Percentiles rank a stretch among this genome's conserved stretches.
Conservation (phyloP, 2,797 vertebrate species). For the Hypotaenidia philippensis region DNA sequence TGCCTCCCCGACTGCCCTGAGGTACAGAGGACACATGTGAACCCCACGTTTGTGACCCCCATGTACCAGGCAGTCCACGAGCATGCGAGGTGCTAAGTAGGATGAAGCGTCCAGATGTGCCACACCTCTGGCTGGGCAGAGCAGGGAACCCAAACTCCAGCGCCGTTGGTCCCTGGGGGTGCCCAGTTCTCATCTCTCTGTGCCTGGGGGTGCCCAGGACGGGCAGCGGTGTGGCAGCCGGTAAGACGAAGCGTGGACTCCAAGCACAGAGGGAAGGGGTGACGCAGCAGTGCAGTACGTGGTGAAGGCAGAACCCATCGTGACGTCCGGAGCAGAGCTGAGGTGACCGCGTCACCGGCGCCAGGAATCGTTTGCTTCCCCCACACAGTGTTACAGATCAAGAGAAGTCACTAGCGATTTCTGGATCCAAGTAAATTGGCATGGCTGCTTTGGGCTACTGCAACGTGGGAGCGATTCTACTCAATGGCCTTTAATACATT, state of each 20-base stretch:
- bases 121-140: background rate
- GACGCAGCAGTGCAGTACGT: background rate
- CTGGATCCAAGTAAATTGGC: background rate
- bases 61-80: accelerated
- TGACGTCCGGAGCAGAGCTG: background rate
- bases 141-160: accelerated
- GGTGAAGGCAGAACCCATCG: background rate
- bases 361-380: background rate
- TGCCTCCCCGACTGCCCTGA: background rate
- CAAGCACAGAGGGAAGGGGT: background rate
- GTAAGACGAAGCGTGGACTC: background rate
- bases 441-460: background rate
- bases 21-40: background rate
- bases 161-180: accelerated
- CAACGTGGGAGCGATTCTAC: slow-evolving; percentile 6
- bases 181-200: background rate
- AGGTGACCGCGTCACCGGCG: background rate
- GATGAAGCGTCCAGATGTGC: background rate
- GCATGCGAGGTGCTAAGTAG: background rate
- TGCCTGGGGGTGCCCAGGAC: background rate
- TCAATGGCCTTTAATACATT: slow-evolving; percentile 40
- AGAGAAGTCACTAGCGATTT: background rate
- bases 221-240: accelerated
- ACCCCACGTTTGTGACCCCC: background rate
- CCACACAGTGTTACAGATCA: background rate